Evolutionary conservation across 2,797 vertebrate species (phyloP), one percentile per base, ranked within the genome.

Genomic region (Mormyrus hasselquistii): DNA sequence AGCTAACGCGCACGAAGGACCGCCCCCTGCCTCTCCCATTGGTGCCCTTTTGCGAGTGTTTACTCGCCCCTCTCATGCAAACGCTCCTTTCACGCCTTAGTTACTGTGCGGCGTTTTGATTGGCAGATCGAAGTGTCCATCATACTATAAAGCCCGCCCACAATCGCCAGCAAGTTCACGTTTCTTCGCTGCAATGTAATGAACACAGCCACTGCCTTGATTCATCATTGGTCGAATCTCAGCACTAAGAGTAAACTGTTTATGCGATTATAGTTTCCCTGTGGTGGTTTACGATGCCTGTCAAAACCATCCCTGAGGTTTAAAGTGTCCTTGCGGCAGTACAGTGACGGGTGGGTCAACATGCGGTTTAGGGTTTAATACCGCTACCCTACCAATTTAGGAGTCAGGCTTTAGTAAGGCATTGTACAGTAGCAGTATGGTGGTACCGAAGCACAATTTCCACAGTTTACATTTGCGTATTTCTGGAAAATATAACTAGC

Each of bases 11-110:
- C 89, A 88, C 41, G 49, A 82, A 91, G 92, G 88, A 91, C 93
- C 92, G 93, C 94, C 93, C 89, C 90, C 65, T 41, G 52, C 2
- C 29, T 16, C 89, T 82, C 29, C 90, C 87, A 95, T 95, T 95
- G 94, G 94, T 92, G 83, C 7, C 38, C 29, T 62, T 86, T 89
- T 29, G 65, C 50, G 86, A 88, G 89, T 92, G 85, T 93, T 94
- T 92, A 92, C 91, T 89, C 91, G 90, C 88, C 59, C 34, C 41
- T 38, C 93, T 93, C 87, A 92, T 90, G 87, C 14, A 16, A 87
- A 49, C 90, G 49, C 84, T 65, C 52, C 88, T 76, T 91, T 62
- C 62, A 53, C 4, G 82, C 14, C 76, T 91, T 84, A 57, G 52
- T 89, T 88, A 73, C 25, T 34, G 62, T 89, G 38, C 73, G 89